Evolutionary conservation across 2,888 invertebrate genomes (phyloP), one percentile per base, ranked within the genome.

Genomic region (Orthonychiurus folsomi): DNA sequence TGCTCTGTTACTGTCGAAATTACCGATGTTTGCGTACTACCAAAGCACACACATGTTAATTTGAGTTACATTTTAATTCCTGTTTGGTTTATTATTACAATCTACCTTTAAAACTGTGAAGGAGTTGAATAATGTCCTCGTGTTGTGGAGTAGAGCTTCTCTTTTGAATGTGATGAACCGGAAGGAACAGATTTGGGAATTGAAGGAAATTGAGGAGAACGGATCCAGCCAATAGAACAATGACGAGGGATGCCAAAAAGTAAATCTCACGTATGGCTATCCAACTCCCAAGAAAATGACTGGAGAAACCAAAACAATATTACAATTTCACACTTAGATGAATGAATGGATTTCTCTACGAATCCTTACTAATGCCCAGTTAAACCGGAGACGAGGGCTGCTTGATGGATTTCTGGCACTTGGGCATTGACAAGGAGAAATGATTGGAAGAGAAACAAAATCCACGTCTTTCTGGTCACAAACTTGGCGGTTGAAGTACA

Each of bases 391-490:
- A 73, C 57, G 1, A 66, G 62, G 3, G 73, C 73, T 1, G 71
- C 70, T 56, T 73, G 73, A 64, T 73, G 71, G 28, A 73, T 61
- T 61, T 73, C 73, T 23, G 73, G 71, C 26, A 70, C 61, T 67
- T 72, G 70, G 24, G 54, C 56, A 3, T 26, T 59, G 21, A 50
- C n/a, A 5, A 23, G 21, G 3, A 52, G 56, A n/a, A 37, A 37
- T 37, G 37, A 37, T 15, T 9, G 15, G 37, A 37, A 37, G 37
- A 37, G 15, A 15, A 37, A 15, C n/a, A n/a, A n/a, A n/a, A n/a
- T n/a, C n/a, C n/a, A n/a, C n/a, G n/a, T n/a, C n/a, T n/a, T n/a
- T n/a, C n/a, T n/a, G n/a, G n/a, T n/a, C n/a, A n/a, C n/a, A n/a
- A n/a, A n/a, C n/a, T n/a, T n/a, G 37, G 37, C 37, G 37, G 37